Evolutionary conservation across 2,797 vertebrate genomes (phyloP), one percentile per base, ranked within the genome.

Genomic region (Martes flavigula): DNA sequence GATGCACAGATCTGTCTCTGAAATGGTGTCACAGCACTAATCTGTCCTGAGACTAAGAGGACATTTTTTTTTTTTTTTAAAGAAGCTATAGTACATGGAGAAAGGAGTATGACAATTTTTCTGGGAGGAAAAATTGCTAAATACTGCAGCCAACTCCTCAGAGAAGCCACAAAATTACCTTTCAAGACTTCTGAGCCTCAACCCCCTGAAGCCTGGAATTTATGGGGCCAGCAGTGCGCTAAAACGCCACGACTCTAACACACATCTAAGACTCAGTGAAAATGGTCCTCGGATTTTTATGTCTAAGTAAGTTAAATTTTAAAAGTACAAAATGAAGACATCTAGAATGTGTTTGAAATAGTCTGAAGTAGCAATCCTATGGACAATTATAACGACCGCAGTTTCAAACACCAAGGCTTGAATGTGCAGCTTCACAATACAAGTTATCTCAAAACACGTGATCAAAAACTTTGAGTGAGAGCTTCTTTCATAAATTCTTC

Each of bases 401-500:
- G 96, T 95, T 87, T 83, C 60, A 85, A 96, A 95, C 60, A 75
- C 6, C 54, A 60, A 43, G 11, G 5, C 64, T 60, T 82, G 12
- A 56, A 40, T 27, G 8, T 30, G 48, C 23, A 83, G 68, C 78
- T 86, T 93, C 21, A 35, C 7, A 14, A 75, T 46, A 79, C 14
- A 72, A 72, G 13, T 89, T 30, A 23, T 54, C 54, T 82, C 54
- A 62, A 87, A 94, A 79, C 73, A 43, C 92, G 58, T 0, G 11
- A 87, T 95, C 91, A 96, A 75, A 79, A 35, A 72, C 70, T 96
- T 96, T 97, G 98, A 88, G 96, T 94, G 56, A 96, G 68, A 48
- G 94, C 66, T 94, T 99, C 99, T 87, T 96, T 98, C 98, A 99
- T 99, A 98, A 99, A 99, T 98, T 99, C 99, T 97, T 99, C 99